Evolutionary conservation across 2,888 invertebrate species (phyloP).

Genomic region (Sisyra nigra): DNA sequence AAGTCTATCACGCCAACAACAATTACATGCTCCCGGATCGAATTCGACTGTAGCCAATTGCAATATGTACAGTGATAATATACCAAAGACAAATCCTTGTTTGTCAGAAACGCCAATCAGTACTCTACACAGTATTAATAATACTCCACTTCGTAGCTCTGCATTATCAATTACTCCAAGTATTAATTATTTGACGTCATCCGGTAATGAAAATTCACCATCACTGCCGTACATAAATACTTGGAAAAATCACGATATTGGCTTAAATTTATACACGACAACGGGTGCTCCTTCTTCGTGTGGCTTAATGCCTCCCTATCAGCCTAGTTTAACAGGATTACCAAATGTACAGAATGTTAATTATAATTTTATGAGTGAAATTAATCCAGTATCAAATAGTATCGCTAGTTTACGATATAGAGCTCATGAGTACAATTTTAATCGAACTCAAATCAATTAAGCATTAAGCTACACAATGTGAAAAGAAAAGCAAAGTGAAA

Average conservation of each 20-base stretch:
- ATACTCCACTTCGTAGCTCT: too few species aligned
- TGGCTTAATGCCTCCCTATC: constrained; percentile 5
- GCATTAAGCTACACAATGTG: too few species aligned
- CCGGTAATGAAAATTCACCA: background rate
- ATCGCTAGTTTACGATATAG: constrained; percentile 8
- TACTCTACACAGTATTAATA: background rate
- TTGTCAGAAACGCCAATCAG: constrained; percentile 21
- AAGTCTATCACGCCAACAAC: constrained; percentile 38
- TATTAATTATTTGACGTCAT: background rate
- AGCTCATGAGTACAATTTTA: constrained; percentile 8
- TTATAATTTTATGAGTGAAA: constrained; percentile 6
- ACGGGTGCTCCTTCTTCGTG: background rate
- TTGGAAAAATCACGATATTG: constrained; percentile 7
- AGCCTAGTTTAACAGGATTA: constrained; percentile 1
- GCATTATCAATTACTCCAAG: background rate
- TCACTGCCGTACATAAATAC: constrained; percentile 6
- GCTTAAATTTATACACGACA: constrained; percentile 1
- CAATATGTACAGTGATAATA: constrained; percentile 11
- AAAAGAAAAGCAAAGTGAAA: background rate
- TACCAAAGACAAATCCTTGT: constrained; percentile 15
- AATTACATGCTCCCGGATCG: constrained; percentile 4
- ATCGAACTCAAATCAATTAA: constrained; percentile 1
- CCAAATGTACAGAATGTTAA: background rate
- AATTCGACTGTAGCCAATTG: constrained; percentile 3
- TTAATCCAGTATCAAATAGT: constrained; percentile 6